Percentiles rank a stretch among this genome's conserved stretches.
Conservation (phyloP, 2,113 vertebrate species). For the Xiphophorus couchianus region DNA sequence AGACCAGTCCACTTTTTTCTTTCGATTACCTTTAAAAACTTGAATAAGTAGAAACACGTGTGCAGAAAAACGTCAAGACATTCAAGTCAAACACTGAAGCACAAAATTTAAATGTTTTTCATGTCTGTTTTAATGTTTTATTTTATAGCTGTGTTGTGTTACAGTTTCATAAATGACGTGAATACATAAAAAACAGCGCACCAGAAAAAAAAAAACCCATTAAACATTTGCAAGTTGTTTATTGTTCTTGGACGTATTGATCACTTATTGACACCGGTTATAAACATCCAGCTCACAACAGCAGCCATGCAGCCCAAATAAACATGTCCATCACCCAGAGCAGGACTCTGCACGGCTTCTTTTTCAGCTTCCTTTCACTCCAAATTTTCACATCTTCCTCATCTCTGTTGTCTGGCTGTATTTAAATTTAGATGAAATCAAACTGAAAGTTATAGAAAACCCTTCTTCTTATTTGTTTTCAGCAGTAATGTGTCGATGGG, state of each 20-base stretch:
- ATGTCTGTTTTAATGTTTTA: too few species aligned
- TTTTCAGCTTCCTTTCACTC: neutral
- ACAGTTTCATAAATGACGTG: neutral
- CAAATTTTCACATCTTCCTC: neutral
- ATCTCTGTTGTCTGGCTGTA: neutral
- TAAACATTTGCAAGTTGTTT: constrained; percentile 1
- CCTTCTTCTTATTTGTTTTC: neutral
- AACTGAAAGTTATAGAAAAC: neutral
- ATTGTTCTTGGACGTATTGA: neutral
- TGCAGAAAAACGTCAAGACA: neutral
- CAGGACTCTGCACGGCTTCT: neutral
- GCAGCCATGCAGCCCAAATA: neutral
- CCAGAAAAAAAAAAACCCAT: neutral
- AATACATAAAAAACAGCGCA: neutral
- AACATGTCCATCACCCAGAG: neutral
- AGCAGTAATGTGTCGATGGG: neutral
- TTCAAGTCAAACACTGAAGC: neutral
- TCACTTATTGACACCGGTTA: neutral
- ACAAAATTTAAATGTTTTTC: neutral
- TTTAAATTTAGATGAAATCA: neutral
- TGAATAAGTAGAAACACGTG: neutral
- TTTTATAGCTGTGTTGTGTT: neutral
- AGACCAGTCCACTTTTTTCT: neutral
- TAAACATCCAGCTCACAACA: neutral
- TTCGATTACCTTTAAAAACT: neutral